Base-by-base conservation (phyloP, 1,140 invertebrate genomes). In the Seison nebaliae region DNA sequence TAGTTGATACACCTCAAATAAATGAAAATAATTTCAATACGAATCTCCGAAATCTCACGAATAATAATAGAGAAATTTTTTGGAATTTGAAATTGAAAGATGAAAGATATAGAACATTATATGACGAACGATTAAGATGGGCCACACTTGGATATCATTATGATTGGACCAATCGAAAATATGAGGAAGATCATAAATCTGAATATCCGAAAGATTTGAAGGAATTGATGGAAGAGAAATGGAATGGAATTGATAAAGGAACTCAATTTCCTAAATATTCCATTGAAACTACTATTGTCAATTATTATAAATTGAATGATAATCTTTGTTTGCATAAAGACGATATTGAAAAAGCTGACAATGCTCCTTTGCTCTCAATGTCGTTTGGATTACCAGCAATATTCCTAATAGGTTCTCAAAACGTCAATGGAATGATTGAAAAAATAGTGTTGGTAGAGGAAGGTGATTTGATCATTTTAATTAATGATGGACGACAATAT, bases 231-330 rank as follows among this genome's bases (percentile, higher is more conserved):
- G 5, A 23, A 23, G 11, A 23, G 11, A 11, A 23, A 23, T 6
- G 11, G 11, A 23, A 49, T 44, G 55, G 84, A 28, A 66, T 73
- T 0, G 42, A 55, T 28, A 50, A 52, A n/a, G n/a, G n/a, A n/a
- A n/a, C 17, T 49, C 75, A 30, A 69, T 68, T 2, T 76, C 69
- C 49, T 26, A 37, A 5, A 47, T 67, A 29, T n/a, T n/a, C n/a
- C n/a, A n/a, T n/a, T n/a, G 70, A 91, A 61, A 79, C 83, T 32
- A 78, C 74, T 1, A 88, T 91, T 47, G 65, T 88, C 0, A 88
- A 91, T 60, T 88, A 74, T 54, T 91, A 91, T 52, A 73, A 78
- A 43, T 67, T 77, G 60, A 72, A 78, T 48, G 83, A 78, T 0
- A 79, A 74, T 19, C 57, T 88, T 20, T 72, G 74, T 21, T 76